Percentiles rank a stretch among this genome's conserved stretches.
These are phyloP conservation scores for Shinisaurus crocodilurus DNA, from an alignment of 2,113 vertebrate species.

Conservation along the genomic window DNA sequence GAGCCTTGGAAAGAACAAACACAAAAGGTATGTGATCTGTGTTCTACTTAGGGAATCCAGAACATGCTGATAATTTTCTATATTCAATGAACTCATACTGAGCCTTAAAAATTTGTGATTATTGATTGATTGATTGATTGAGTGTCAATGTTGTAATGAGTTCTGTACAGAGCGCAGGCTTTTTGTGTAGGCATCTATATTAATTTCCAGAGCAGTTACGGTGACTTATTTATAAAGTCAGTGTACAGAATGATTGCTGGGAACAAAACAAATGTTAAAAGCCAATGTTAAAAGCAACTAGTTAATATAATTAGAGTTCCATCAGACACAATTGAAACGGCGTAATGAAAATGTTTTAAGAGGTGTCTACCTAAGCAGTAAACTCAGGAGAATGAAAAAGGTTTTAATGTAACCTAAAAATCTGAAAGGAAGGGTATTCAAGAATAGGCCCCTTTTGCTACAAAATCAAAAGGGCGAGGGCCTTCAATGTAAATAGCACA, in stretches of 20 bases:
- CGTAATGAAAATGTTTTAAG: neutral
- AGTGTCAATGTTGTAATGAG: neutral
- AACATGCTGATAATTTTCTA: neutral
- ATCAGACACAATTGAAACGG: neutral
- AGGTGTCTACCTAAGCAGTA: neutral
- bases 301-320: neutral
- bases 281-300: no score
- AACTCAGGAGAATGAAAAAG: neutral
- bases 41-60: neutral
- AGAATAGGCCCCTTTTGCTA: neutral
- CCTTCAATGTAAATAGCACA: neutral
- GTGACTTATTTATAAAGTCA: neutral
- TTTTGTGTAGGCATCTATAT: neutral
- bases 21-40: slow-evolving; percentile 81
- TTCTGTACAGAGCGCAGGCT: neutral
- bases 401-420: neutral
- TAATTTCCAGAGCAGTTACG: neutral
- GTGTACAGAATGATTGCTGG: neutral
- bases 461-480: neutral
- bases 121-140: neutral
- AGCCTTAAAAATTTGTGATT: neutral
- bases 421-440: neutral
- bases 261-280: neutral
- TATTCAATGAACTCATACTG: neutral
- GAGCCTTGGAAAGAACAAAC: slow-evolving; percentile 91